These are phyloP conservation scores for Littorina saxatilis DNA, from an alignment of 1,140 invertebrate genomes.

Conservation along the genomic window DNA sequence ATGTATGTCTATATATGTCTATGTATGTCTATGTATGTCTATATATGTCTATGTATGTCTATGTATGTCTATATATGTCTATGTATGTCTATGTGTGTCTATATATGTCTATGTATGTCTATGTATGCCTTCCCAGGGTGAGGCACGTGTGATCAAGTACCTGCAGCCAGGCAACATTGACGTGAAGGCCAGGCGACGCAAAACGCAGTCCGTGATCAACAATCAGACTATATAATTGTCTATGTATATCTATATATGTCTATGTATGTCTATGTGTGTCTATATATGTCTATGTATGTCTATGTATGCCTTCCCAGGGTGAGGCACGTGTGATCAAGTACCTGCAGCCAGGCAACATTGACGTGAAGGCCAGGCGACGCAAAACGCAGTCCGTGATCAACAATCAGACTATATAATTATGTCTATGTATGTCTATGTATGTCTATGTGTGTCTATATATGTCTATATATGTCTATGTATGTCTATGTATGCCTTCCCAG, in stretches of 20 bases:
- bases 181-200: slow-evolving; percentile 61
- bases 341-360: slow-evolving; percentile 61
- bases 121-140: slow-evolving; percentile 55
- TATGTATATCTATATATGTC: too few relatives aligned
- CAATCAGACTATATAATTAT: too few relatives aligned
- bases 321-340: slow-evolving; percentile 69
- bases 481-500: slow-evolving; percentile 50
- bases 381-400: slow-evolving; percentile 65
- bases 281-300: neutral
- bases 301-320: slow-evolving; percentile 58
- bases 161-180: slow-evolving; percentile 63
- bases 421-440: too few relatives aligned
- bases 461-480: neutral
- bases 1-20: neutral
- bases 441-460: too few relatives aligned
- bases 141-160: slow-evolving; percentile 67
- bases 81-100: neutral
- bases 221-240: slow-evolving; percentile 53
- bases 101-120: neutral
- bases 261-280: neutral
- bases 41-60: neutral
- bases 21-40: neutral
- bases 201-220: slow-evolving; percentile 64
- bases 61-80: neutral
- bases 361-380: slow-evolving; percentile 62